Evolutionary conservation across 2,113 vertebrate genomes (phyloP), one percentile per base, ranked within the genome.

Genomic region (Pontoporia blainvillei): DNA sequence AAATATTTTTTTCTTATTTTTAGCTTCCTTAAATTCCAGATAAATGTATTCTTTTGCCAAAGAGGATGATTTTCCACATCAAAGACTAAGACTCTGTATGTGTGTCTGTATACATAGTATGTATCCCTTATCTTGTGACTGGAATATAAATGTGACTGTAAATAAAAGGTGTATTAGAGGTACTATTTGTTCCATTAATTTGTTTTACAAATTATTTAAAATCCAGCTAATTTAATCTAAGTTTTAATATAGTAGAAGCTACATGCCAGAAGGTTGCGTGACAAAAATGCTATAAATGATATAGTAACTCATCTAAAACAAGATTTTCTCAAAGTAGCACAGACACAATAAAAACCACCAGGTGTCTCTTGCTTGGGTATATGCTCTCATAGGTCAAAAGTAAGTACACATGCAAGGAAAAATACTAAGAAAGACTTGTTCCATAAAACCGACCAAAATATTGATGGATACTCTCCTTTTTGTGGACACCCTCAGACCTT

Each of bases 1-100:
- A 96, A 96, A 75, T 92, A 92, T 79, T 94, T 87, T 94, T 94
- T n/a, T n/a, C n/a, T n/a, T 79, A 81, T 57, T 75, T 95, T 67
- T 27, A 83, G 23, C 41, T 75, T 86, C 36, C 91, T 95, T 44
- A 54, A 57, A 67, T 96, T 90, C 95, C 82, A 91, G 44, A 59
- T 44, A 29, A 36, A 31, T 34, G 49, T 13, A 31, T 85, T 49
- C 46, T 14, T 57, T 90, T 78, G 91, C 82, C 71, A 89, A 57
- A 82, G n/a, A 91, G 13, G 36, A 76, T 90, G 17, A 52, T 69
- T 96, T 93, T 76, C 41, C n/a, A 34, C 59, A 82, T 76, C 3
- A 8, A 92, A 84, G 39, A 12, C 76, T 41, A 23, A 69, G 61
- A 41, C 23, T 59, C 1, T 52, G 25, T 59, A 46, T 73, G n/a